Base-by-base conservation (phyloP, 2,797 vertebrate genomes). In the Pipistrellus nathusii region DNA sequence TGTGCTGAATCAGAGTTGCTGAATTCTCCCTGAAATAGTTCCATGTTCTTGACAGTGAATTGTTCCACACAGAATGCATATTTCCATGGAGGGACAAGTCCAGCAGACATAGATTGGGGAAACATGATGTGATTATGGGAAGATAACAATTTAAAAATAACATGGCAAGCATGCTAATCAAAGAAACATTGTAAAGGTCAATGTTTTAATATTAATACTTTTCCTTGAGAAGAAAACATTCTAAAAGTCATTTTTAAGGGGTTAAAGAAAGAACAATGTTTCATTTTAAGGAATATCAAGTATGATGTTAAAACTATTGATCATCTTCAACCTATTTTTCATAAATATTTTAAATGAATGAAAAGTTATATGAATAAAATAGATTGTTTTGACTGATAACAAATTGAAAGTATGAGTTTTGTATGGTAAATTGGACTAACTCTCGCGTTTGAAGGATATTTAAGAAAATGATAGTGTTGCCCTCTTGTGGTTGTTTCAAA, bases 401-500 rank as follows among this genome's bases (percentile, higher is more conserved):
- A n/a, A 68, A 20, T 38, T 38, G n/a, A 73, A 93, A 62, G 6
- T 30, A 30, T 69, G 57, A 17, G 41, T 23, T 83, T 38, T 57
- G 44, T 23, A 44, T 75, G 48, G n/a, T n/a, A 53, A 55, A 53
- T 85, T 32, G 71, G 11, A 73, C 38, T 72, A 68, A 88, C 51
- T 27, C 17, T 85, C 18, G 8, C 17, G 6, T 59, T 77, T 11
- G 12, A 15, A 17, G 59, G 64, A 57, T 38, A 44, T 48, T 66
- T 66, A 7, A 55, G 17, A 82, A 85, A 66, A 27, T 32, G 62
- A 10, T 30, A 10, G 25, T 66, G 71, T 66, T 78, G 96, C 93
- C 93, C 95, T 91, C 96, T 96, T 18, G 95, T 95, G 95, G 96
- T 62, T n/a, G 8, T 88, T 93, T 51, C 4, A 41, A 87, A 64